Evolutionary conservation across 2,797 vertebrate species (phyloP).

Genomic region (Aselliscus stoliczkanus): DNA sequence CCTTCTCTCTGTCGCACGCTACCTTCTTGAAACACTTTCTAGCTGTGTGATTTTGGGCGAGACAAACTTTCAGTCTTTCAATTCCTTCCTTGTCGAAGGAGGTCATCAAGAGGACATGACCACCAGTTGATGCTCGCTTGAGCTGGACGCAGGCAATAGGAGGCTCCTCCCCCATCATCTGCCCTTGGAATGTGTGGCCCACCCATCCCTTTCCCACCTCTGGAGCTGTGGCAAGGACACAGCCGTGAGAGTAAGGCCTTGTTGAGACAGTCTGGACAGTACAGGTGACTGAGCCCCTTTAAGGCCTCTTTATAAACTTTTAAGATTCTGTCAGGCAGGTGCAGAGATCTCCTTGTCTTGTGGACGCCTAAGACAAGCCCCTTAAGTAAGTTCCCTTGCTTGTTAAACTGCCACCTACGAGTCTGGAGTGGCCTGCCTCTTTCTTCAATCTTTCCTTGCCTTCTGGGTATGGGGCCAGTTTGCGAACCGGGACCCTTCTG

Average conservation of each 20-base stretch:
- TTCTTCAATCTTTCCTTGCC: not conserved
- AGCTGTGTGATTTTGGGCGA: not conserved
- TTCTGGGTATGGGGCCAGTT: not conserved
- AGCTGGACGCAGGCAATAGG: accelerated
- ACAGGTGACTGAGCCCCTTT: not conserved
- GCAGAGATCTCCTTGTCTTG: not conserved
- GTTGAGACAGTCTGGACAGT: not conserved
- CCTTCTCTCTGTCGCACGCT: not conserved
- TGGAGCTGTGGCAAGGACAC: not conserved
- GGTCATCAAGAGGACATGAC: not conserved
- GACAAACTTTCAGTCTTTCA: not conserved
- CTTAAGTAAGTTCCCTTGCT: not conserved
- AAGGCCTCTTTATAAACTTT: not conserved
- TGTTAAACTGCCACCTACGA: not conserved
- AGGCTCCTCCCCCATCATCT: not conserved
- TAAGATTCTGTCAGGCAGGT: not conserved
- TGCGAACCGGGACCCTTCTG: not conserved
- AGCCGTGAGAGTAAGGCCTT: not conserved
- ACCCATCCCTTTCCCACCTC: not conserved
- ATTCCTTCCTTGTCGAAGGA: not conserved
- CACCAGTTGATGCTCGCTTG: not conserved
- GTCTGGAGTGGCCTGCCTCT: not conserved
- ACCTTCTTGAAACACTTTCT: not conserved
- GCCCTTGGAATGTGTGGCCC: not conserved
- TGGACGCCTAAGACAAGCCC: too few species aligned